These are phyloP conservation scores for Lepidurus arcticus DNA, from an alignment of 1,140 invertebrate genomes.

Conservation along the genomic window DNA sequence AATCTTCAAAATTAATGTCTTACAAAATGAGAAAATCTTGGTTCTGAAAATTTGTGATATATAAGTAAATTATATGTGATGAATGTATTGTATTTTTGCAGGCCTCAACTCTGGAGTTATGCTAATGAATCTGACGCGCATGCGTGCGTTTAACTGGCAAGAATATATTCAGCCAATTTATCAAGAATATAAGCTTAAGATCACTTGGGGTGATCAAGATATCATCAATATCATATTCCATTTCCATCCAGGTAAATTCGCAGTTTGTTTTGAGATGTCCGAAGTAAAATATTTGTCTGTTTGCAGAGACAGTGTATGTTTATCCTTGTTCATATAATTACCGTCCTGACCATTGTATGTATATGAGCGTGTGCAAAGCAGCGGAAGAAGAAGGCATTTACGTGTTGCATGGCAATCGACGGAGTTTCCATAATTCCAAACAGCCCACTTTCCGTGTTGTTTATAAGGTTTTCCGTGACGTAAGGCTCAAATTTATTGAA, in stretches of 20 bases:
- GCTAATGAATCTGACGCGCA: constrained; percentile 91
- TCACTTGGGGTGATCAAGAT: constrained; percentile 96
- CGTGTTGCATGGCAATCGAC: constrained; percentile 81
- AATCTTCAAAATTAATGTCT: no score
- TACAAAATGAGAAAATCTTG: no score
- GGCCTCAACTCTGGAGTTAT: constrained; percentile 94
- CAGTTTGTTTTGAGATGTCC: neutral
- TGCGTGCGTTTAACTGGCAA: constrained; percentile 78
- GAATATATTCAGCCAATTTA: constrained; percentile 76
- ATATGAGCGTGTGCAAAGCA: constrained; percentile 68
- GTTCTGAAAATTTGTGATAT: no score
- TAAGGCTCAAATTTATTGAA: neutral
- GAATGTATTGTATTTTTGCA: constrained; percentile 42
- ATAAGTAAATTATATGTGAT: no score
- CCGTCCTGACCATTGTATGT: constrained; percentile 87
- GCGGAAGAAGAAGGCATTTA: constrained; percentile 69
- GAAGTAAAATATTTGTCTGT: neutral
- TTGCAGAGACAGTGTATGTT: constrained; percentile 67
- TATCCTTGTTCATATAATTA: constrained; percentile 86
- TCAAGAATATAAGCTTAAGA: constrained; percentile 74
- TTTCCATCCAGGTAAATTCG: constrained; percentile 64
- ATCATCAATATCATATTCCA: constrained; percentile 95
- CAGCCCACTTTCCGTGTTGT: constrained; percentile 78
- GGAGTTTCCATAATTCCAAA: constrained; percentile 76
- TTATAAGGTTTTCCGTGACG: constrained; percentile 45